Evolutionary conservation across 1,140 invertebrate genomes (phyloP).

Genomic region (Bombus impatiens): DNA sequence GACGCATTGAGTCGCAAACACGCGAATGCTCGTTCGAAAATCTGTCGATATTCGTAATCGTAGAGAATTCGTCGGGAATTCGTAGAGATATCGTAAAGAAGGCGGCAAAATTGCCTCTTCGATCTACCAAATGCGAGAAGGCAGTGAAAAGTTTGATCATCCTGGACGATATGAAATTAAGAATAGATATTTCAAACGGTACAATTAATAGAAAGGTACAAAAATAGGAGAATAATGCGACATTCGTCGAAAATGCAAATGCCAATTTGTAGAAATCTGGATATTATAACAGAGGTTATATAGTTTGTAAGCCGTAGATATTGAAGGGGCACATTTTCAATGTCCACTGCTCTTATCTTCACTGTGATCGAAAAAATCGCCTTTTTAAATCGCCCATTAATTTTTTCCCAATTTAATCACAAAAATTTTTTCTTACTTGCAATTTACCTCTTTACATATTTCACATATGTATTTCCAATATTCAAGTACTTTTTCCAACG

Average conservation of each 20-base stretch:
- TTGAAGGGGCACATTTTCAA: too few relatives aligned
- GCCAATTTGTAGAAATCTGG: neutral
- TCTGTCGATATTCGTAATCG: too few relatives aligned
- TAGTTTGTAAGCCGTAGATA: too few relatives aligned
- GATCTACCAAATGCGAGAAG: constrained; percentile 4
- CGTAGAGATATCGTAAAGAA: too few relatives aligned
- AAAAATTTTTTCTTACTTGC: too few relatives aligned
- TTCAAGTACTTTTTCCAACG: too few relatives aligned
- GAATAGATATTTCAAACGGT: neutral
- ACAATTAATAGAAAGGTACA: neutral
- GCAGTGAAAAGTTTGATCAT: constrained; percentile 43
- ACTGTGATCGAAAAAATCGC: neutral
- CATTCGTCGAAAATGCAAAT: neutral
- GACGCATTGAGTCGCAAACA: neutral
- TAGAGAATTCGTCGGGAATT: too few relatives aligned
- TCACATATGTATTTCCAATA: too few relatives aligned
- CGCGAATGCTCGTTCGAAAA: neutral
- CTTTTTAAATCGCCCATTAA: too few relatives aligned
- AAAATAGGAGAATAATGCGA: neutral
- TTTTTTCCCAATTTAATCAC: too few relatives aligned
- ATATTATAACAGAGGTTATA: neutral
- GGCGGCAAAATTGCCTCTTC: too few relatives aligned
- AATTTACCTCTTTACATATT: too few relatives aligned
- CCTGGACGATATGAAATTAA: neutral
- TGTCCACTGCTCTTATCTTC: neutral